Base-by-base conservation (phyloP, 2,113 vertebrate genomes). In the Ranitomeya variabilis region DNA sequence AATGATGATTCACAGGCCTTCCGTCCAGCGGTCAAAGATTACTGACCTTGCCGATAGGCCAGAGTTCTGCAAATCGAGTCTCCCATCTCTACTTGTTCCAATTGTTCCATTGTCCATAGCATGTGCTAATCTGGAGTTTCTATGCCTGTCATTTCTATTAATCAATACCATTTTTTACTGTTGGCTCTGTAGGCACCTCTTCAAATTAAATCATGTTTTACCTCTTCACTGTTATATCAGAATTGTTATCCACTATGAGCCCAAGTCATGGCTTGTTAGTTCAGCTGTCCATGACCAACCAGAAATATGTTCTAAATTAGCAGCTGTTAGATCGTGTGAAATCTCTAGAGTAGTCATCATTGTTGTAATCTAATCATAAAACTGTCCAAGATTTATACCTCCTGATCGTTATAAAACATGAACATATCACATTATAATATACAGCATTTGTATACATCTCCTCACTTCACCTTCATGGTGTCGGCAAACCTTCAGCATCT, bases 201-300 rank as follows among this genome's bases (percentile, higher is more conserved):
- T 2, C 23, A 11, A 19, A 45, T 73, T 15, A 59, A 59, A 37
- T 74, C 51, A 74, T 85, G 21, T 6, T n/a, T 67, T 67, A 52
- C 26, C 16, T 74, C 51, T 18, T 74, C 55, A 73, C 54, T 13
- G 31, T 26, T 13, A 52, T 67, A 51, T 83, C 21, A 51, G 64
- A 82, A 37, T 60, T 21, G 19, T 10, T 45, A 13, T 45, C 11
- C 37, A 83, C 12, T 3, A 37, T 37, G 37, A 37, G 13, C 6
- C 54, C 12, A 62, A 14, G 31, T 83, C n/a, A 23, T n/a, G 16
- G 37, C 13, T 73, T 76, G 69, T 74, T 86, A 86, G 54, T 57
- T 45, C 84, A 86, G 84, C 69, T 86, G 84, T 45, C 45, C 55
- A 23, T 60, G 11, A 31, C 84, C 71, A 77, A 84, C 45, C 66